These are phyloP conservation scores for Chaetodon auriga DNA, from an alignment of 2,113 vertebrate genomes.

Conservation along the genomic window DNA sequence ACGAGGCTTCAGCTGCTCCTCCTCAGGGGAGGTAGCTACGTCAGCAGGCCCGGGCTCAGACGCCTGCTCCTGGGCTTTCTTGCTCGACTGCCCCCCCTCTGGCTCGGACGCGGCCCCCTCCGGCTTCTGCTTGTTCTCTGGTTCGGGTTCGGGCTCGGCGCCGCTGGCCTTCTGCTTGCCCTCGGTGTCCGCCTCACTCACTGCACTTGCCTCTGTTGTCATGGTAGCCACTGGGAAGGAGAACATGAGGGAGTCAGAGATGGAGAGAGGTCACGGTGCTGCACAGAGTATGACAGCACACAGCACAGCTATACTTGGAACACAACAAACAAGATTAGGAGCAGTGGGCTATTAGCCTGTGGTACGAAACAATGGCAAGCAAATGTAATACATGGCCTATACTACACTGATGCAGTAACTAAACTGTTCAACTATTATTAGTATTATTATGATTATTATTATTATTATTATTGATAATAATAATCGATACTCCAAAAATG, in stretches of 20 bases:
- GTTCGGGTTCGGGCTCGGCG: slow-evolving; percentile 64
- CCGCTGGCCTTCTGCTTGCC: slow-evolving; percentile 76
- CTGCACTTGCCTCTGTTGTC: slow-evolving; percentile 93
- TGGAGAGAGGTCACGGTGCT: slow-evolving; percentile 66
- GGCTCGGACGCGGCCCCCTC: slow-evolving; percentile 47
- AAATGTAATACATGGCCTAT: neutral
- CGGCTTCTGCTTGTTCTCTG: slow-evolving; percentile 67
- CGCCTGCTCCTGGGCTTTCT: slow-evolving; percentile 74
- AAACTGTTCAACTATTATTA: neutral
- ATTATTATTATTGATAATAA: too few relatives aligned
- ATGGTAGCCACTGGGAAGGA: slow-evolving; percentile 88
- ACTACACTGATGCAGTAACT: neutral
- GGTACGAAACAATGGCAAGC: slow-evolving; percentile 20
- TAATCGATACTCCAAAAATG: too few relatives aligned
- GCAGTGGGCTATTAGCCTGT: slow-evolving; percentile 24
- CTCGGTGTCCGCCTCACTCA: slow-evolving; percentile 81
- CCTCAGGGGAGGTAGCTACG: slow-evolving; percentile 78
- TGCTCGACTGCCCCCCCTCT: slow-evolving; percentile 58
- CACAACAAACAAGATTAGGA: slow-evolving; percentile 57
- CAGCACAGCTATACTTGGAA: slow-evolving; percentile 39
- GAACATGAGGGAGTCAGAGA: slow-evolving; percentile 65
- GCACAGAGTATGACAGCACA: slow-evolving; percentile 18
- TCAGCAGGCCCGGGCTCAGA: slow-evolving; percentile 70
- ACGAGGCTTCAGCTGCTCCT: slow-evolving; percentile 86
- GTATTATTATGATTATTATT: too few relatives aligned